Conservation (phyloP, 2,113 vertebrate species). For the Nipponia nippon region DNA sequence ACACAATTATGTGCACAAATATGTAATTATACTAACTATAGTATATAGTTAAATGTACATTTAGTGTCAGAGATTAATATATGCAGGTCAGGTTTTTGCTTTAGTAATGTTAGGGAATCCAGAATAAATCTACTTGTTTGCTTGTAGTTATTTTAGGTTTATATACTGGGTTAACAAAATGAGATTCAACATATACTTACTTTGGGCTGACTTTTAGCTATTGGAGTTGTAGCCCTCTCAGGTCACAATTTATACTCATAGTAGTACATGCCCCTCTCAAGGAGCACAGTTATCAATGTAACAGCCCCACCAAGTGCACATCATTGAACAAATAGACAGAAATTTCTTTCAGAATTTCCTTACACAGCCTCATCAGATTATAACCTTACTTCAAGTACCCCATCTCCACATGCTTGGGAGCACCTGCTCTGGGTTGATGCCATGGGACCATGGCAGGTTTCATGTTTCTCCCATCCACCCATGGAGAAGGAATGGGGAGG, state of each 20-base stretch:
- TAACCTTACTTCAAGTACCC: background rate
- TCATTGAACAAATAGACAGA: background rate
- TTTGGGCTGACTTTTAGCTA: background rate
- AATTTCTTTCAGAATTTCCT: background rate
- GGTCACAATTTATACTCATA: background rate
- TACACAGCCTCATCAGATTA: background rate
- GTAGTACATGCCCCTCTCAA: background rate
- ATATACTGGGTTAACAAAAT: background rate
- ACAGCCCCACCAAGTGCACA: accelerated
- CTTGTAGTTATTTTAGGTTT: background rate
- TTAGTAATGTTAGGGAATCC: background rate
- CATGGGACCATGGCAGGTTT: accelerated
- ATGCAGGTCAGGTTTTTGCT: background rate
- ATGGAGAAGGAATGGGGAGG: background rate
- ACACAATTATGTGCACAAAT: background rate
- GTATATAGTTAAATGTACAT: background rate
- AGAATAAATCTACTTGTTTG: background rate
- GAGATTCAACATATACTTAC: background rate
- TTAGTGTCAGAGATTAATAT: background rate
- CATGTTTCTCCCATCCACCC: background rate
- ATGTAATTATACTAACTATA: background rate
- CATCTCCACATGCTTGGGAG: background rate
- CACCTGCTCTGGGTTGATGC: background rate
- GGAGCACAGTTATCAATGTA: accelerated
- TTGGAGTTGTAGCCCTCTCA: background rate